These are phyloP conservation scores for Xanthia togata DNA, from an alignment of 2,888 invertebrate species.

Conservation along the genomic window DNA sequence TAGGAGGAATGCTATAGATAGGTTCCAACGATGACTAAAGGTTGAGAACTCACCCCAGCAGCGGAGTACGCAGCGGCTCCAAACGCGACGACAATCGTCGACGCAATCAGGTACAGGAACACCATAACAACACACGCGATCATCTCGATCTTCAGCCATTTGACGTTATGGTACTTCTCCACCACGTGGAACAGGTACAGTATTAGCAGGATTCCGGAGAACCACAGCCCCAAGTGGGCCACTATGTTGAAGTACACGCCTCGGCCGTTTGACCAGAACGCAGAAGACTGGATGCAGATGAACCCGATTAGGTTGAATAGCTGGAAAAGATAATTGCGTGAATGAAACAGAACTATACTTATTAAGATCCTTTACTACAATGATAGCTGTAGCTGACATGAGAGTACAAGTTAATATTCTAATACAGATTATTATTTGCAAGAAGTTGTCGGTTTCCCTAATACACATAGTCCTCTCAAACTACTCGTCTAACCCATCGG, in stretches of 20 bases:
- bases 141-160: slow-evolving; percentile 96
- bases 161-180: slow-evolving; percentile 95
- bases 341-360: neutral
- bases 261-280: slow-evolving; percentile 90
- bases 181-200: slow-evolving; percentile 95
- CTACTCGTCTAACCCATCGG: neutral
- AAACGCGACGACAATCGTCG: slow-evolving; percentile 93
- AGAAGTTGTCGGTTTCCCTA: neutral
- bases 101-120: slow-evolving; percentile 93
- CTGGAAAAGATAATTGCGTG: slow-evolving; percentile 79
- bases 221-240: slow-evolving; percentile 94
- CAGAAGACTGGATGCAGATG: slow-evolving; percentile 93
- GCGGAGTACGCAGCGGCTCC: slow-evolving; percentile 92
- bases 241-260: slow-evolving; percentile 95
- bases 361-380: neutral
- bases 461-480: neutral
- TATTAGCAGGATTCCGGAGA: slow-evolving; percentile 92
- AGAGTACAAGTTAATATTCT: neutral
- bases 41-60: slow-evolving; percentile 92
- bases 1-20: neutral
- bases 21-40: neutral
- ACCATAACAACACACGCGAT: slow-evolving; percentile 93
- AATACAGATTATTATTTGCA: neutral
- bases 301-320: slow-evolving; percentile 93
- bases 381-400: neutral